phyloP scores from a whole-genome alignment of 2,888 invertebrate genomes.

The Adineta ricciae region DNA sequence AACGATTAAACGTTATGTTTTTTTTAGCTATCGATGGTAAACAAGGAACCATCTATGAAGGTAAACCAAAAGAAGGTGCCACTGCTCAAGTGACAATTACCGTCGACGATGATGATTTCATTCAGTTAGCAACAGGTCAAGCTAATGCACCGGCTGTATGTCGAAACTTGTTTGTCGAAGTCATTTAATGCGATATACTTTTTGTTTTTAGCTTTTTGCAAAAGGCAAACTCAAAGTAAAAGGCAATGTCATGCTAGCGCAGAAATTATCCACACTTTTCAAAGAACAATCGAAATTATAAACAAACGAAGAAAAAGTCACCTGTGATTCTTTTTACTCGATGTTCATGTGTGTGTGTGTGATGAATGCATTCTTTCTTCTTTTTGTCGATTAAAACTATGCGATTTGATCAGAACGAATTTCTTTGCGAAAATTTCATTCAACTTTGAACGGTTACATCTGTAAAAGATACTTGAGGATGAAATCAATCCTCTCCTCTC shows the following conservation, averaged over 20 bases:
- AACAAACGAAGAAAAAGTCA: too few relatives aligned
- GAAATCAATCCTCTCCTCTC: background rate
- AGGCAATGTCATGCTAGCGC: slow-evolving; percentile 83
- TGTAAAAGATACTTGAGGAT: background rate
- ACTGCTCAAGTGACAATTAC: slow-evolving; percentile 77
- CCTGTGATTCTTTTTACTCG: background rate
- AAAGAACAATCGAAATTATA: slow-evolving; percentile 51
- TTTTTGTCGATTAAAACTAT: background rate
- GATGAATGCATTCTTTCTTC: background rate
- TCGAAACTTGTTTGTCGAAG: too few relatives aligned
- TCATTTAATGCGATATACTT: too few relatives aligned
- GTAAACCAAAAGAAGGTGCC: slow-evolving; percentile 53
- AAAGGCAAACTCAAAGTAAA: slow-evolving; percentile 77
- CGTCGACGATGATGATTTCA: slow-evolving; percentile 73
- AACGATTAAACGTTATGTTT: background rate
- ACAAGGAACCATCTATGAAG: background rate
- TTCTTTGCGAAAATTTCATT: background rate
- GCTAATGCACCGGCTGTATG: slow-evolving; percentile 51
- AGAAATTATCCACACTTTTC: slow-evolving; percentile 72
- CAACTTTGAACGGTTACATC: background rate
- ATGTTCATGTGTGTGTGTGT: background rate
- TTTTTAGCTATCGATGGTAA: background rate
- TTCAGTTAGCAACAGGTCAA: slow-evolving; percentile 59
- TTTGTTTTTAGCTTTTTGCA: slow-evolving; percentile 68
- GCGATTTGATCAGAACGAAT: background rate